Evolutionary conservation across 2,888 invertebrate genomes (phyloP).

Genomic region (Lycia hirtaria): DNA sequence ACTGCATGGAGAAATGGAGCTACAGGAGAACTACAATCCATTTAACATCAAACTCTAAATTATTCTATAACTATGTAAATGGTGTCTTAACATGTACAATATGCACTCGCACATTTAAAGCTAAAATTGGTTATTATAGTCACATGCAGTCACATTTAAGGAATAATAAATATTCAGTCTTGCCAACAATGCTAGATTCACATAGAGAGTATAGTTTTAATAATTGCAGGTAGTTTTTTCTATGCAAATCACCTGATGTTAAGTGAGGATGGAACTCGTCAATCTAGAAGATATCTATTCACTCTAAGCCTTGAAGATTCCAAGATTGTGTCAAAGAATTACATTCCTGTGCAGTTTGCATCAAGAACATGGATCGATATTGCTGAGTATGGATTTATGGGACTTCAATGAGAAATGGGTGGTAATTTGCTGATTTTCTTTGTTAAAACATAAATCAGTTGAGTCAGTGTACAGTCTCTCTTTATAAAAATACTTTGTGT

Average conservation of each 20-base stretch:
- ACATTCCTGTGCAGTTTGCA: too few species aligned
- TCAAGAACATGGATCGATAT: too few species aligned
- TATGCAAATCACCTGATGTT: background rate
- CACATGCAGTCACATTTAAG: background rate
- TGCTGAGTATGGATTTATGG: too few species aligned
- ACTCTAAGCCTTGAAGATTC: too few species aligned
- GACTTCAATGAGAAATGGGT: too few species aligned
- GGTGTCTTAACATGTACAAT: constrained; percentile 1
- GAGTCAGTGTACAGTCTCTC: too few species aligned
- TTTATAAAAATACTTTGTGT: too few species aligned
- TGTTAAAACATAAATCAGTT: too few species aligned
- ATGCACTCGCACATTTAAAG: background rate
- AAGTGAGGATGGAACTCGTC: too few species aligned
- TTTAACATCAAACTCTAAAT: background rate
- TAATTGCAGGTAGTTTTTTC: background rate
- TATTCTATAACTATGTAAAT: constrained; percentile 1
- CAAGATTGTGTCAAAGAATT: too few species aligned
- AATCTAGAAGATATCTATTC: background rate
- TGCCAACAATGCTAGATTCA: background rate
- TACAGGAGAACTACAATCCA: background rate
- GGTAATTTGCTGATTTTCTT: too few species aligned
- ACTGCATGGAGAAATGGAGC: background rate
- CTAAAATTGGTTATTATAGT: constrained; percentile 9
- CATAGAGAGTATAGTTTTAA: background rate
- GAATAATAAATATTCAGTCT: background rate